Evolutionary conservation across 2,113 vertebrate species (phyloP).

Genomic region (Boleophthalmus pectinirostris): DNA sequence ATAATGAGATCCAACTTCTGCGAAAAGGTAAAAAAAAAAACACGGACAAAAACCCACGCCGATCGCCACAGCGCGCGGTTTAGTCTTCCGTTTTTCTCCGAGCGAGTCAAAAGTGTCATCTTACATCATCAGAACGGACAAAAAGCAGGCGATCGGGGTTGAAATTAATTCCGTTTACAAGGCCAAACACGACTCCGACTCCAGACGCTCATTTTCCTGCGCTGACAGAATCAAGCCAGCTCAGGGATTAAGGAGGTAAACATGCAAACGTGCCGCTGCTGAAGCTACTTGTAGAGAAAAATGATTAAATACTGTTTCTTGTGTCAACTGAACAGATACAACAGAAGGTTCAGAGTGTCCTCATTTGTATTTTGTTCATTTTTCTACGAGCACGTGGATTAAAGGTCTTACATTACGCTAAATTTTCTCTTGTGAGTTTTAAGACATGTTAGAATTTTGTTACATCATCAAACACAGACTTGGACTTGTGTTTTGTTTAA

Average conservation of each 20-base stretch:
- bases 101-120: background rate
- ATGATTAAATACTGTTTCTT: background rate
- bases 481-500: too few species aligned
- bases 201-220: background rate
- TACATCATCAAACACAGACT: too few species aligned
- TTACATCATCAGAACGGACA: background rate
- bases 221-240: background rate
- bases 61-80: background rate
- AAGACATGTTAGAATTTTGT: too few species aligned
- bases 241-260: constrained; percentile 5
- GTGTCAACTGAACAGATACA: background rate
- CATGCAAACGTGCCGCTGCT: background rate
- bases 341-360: background rate
- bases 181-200: background rate
- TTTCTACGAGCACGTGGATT: too few species aligned
- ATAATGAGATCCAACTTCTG: constrained; percentile 58
- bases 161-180: constrained; percentile 1
- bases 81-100: background rate
- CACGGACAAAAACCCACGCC: background rate
- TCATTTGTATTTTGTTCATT: background rate
- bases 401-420: too few species aligned
- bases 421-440: too few species aligned
- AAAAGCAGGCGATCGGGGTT: background rate
- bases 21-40: constrained; percentile 34
- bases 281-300: background rate